Evolutionary conservation across 92 coral and sea anemone genomes (phyloP).

Genomic region (Parazoanthus atlanticus): DNA sequence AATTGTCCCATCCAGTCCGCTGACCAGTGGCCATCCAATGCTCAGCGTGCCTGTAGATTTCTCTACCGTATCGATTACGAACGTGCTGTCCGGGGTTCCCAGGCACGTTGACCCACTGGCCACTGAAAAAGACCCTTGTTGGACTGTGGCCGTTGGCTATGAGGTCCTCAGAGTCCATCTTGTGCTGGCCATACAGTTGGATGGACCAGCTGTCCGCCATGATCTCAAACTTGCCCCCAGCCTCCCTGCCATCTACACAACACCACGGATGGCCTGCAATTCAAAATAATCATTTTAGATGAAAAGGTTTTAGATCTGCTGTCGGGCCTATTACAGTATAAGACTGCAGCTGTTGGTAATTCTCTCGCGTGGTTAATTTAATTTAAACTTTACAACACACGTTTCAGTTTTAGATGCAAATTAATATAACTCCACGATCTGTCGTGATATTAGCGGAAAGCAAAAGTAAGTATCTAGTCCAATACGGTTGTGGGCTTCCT

Average conservation of each 20-base stretch:
- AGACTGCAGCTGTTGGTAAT: background rate
- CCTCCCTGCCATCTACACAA: conserved; percentile 75
- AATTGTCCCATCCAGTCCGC: conserved; percentile 76
- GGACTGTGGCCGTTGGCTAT: conserved; percentile 57
- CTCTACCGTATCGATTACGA: conserved; percentile 79
- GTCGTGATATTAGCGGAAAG: background rate
- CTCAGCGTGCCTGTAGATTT: conserved; percentile 80
- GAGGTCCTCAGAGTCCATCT: conserved; percentile 69
- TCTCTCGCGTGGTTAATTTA: background rate
- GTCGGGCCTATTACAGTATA: background rate
- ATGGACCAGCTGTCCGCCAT: conserved; percentile 88
- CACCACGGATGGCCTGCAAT: conserved; percentile 81
- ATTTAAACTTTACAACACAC: background rate
- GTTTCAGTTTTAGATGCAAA: background rate
- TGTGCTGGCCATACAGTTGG: conserved; percentile 88
- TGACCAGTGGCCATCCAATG: conserved; percentile 84
- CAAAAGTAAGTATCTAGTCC: background rate
- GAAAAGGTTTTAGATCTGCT: background rate
- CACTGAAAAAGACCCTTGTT: conserved; percentile 76
- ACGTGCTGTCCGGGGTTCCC: conserved; percentile 77
- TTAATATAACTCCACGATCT: background rate
- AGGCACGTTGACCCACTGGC: conserved; percentile 80
- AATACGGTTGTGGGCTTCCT: background rate
- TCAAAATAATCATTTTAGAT: background rate
- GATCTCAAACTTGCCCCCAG: conserved; percentile 83